A percentile compares a stretch with the other conserved stretches of the same genome.
Evolutionary conservation across 2,113 vertebrate species (phyloP).

Genomic region (Noturus placidus): DNA sequence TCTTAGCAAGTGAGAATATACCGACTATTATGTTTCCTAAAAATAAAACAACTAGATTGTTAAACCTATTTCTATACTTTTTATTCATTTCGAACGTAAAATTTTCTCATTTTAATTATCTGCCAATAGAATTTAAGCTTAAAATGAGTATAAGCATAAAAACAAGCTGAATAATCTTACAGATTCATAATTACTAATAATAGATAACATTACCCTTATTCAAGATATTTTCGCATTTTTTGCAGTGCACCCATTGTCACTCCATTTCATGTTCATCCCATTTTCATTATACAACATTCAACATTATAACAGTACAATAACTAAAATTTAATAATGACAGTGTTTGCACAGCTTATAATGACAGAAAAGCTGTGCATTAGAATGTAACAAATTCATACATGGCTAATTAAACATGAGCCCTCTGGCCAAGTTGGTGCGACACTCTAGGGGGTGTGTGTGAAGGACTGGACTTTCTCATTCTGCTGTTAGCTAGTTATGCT

Average conservation of each 20-base stretch:
- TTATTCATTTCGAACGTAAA: not conserved
- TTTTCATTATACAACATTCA: not conserved
- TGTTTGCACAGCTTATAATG: not conserved
- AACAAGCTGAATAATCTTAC: not conserved
- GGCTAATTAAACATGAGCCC: conserved; percentile 2
- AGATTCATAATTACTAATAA: not conserved
- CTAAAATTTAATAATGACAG: not conserved
- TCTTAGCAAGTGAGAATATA: not conserved
- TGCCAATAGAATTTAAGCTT: not conserved
- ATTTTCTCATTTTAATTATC: not conserved
- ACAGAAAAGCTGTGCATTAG: conserved; percentile 11
- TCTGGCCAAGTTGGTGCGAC: not conserved
- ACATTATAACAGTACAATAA: conserved; percentile 3
- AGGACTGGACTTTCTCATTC: not conserved
- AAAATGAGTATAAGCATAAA: not conserved
- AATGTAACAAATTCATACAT: not conserved
- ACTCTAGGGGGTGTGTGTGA: not conserved
- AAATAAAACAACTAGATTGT: too few relatives aligned
- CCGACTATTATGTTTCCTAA: not conserved
- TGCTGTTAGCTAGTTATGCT: not conserved
- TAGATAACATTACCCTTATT: too few relatives aligned
- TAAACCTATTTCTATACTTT: not conserved
- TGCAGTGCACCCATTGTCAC: not conserved
- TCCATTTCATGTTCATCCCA: not conserved
- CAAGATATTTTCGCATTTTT: too few relatives aligned